These are phyloP conservation scores for Drosophila incognita DNA, from an alignment of 2,888 invertebrate species.

Conservation along the genomic window DNA sequence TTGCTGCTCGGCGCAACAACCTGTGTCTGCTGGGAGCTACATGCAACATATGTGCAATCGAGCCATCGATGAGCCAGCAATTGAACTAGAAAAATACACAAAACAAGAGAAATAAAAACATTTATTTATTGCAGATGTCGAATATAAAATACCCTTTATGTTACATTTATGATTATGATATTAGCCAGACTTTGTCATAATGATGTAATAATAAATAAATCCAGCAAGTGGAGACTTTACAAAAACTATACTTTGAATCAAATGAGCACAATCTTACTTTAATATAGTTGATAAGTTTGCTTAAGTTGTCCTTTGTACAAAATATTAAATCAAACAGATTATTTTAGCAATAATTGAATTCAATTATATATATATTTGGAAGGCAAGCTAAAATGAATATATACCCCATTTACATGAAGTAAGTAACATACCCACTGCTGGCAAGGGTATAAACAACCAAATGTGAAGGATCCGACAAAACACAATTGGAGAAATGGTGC, in stretches of 20 bases:
- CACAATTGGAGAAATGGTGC: slow-evolving; percentile 3
- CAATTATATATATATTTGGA: background rate
- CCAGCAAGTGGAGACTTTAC: background rate
- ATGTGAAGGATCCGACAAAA: slow-evolving; percentile 6
- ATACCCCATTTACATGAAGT: background rate
- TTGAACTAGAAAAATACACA: slow-evolving; percentile 62
- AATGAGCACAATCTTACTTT: background rate
- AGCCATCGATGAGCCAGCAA: slow-evolving; percentile 69
- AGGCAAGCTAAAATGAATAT: background rate
- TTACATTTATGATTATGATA: background rate
- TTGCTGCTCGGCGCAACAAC: slow-evolving; percentile 59
- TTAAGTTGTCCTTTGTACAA: background rate
- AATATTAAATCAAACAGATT: background rate
- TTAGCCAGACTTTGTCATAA: background rate
- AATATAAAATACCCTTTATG: slow-evolving; percentile 5
- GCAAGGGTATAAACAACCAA: slow-evolving; percentile 13
- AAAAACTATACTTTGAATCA: background rate
- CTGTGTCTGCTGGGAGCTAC: slow-evolving; percentile 34
- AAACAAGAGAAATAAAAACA: slow-evolving; percentile 15
- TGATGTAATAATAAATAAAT: background rate
- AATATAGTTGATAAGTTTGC: background rate
- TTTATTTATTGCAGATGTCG: background rate
- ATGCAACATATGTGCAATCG: slow-evolving; percentile 63
- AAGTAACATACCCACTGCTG: background rate
- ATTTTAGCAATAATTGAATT: background rate